These are phyloP conservation scores for Venusia cambrica DNA, from an alignment of 2,888 invertebrate species.

Conservation along the genomic window DNA sequence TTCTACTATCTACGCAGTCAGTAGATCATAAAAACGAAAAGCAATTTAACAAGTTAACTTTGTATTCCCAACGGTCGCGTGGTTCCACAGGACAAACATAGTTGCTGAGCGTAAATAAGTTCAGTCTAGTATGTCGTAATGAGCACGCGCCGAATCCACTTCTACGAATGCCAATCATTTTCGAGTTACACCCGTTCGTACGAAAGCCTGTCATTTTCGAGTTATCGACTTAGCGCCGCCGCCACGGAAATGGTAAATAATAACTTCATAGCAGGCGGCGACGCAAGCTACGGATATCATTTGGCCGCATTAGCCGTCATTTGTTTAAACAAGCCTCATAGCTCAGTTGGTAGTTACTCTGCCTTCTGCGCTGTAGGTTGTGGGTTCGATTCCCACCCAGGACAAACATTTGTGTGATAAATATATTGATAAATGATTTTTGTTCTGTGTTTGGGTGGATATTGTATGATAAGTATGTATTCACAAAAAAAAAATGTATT, in stretches of 20 bases:
- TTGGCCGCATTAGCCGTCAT: constrained; percentile 68
- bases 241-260: constrained; percentile 79
- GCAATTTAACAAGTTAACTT: constrained; percentile 1
- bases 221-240: constrained; percentile 74
- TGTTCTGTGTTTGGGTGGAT: no score
- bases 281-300: constrained; percentile 66
- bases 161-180: constrained; percentile 71
- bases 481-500: no score
- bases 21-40: no score
- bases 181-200: constrained; percentile 72
- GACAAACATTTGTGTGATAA: no score
- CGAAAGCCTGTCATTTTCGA: constrained; percentile 76
- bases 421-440: no score
- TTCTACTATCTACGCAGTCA: no score
- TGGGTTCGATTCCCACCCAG: no score
- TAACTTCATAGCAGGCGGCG: constrained; percentile 73
- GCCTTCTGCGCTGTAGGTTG: no score
- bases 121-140: constrained; percentile 60
- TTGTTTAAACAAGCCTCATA: no score
- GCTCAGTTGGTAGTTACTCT: constrained; percentile 43
- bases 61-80: constrained; percentile 8
- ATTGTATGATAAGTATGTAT: no score
- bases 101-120: constrained; percentile 30
- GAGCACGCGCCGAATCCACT: constrained; percentile 57
- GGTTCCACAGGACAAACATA: constrained; percentile 25